Evolutionary conservation across 2,797 vertebrate species (phyloP).

Genomic region (Synaphobranchus kaupii): DNA sequence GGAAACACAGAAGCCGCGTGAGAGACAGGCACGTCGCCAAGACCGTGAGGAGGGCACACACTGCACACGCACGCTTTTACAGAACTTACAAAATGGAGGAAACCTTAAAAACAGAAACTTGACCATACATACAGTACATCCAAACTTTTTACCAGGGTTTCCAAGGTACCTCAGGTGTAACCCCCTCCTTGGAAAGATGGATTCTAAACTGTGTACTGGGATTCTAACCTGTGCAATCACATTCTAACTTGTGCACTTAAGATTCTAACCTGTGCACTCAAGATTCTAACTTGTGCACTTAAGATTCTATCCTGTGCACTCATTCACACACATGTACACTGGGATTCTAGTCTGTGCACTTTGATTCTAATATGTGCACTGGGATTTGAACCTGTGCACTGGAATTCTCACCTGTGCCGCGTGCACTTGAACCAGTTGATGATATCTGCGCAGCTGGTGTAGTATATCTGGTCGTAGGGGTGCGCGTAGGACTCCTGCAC

Average conservation of each 20-base stretch:
- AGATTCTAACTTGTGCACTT: no score
- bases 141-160: background rate
- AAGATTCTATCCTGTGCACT: no score
- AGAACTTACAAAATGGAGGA: background rate
- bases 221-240: no score
- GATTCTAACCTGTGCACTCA: no score
- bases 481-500: conserved; percentile 94
- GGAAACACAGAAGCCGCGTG: conserved; percentile 8
- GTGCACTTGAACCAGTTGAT: conserved; percentile 99
- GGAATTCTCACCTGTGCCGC: conserved; percentile 88
- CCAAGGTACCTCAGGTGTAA: background rate
- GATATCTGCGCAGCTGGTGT: conserved; percentile 94
- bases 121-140: background rate
- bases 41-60: background rate
- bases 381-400: no score
- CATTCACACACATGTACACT: no score
- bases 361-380: no score
- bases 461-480: conserved; percentile 93
- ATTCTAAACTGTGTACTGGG: no score
- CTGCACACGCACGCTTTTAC: background rate
- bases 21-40: background rate
- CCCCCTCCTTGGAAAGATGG: no score
- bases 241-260: no score
- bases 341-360: no score
- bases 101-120: background rate